Conservation (phyloP, 2,113 vertebrate species). For the Microtus montanus region DNA sequence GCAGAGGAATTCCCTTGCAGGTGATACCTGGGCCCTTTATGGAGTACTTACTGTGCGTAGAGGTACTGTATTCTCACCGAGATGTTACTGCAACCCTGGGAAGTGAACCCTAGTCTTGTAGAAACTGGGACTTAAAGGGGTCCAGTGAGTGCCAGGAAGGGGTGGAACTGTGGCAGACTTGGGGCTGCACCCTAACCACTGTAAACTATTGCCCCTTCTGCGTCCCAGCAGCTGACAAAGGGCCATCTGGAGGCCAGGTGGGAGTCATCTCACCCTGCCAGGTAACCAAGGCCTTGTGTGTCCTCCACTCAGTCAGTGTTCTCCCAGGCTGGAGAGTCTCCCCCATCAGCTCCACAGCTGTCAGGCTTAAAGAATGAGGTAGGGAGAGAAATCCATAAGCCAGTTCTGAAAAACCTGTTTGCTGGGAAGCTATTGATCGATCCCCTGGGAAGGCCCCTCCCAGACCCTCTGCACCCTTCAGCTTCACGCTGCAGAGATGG, state of each 20-base stretch:
- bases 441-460: conserved; percentile 37
- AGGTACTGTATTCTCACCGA: not conserved
- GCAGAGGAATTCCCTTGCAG: not conserved
- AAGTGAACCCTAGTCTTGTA: not conserved
- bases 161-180: not conserved
- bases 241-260: conserved; percentile 76
- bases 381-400: conserved; percentile 64
- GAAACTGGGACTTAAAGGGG: not conserved
- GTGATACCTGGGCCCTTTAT: fast-evolving
- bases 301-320: not conserved
- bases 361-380: conserved; percentile 71
- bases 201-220: not conserved
- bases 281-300: conserved; percentile 27
- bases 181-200: not conserved
- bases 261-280: conserved; percentile 63
- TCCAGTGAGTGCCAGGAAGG: not conserved
- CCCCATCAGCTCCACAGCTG: conserved; percentile 65
- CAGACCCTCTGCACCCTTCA: conserved; percentile 77
- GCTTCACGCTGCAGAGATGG: conserved; percentile 76
- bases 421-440: conserved; percentile 70
- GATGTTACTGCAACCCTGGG: not conserved
- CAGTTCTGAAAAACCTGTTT: conserved; percentile 64
- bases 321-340: conserved; percentile 39
- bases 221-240: not conserved
- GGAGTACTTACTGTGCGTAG: not conserved